Conservation (phyloP, 1,140 invertebrate genomes). For the Zaprionus capensis region DNA sequence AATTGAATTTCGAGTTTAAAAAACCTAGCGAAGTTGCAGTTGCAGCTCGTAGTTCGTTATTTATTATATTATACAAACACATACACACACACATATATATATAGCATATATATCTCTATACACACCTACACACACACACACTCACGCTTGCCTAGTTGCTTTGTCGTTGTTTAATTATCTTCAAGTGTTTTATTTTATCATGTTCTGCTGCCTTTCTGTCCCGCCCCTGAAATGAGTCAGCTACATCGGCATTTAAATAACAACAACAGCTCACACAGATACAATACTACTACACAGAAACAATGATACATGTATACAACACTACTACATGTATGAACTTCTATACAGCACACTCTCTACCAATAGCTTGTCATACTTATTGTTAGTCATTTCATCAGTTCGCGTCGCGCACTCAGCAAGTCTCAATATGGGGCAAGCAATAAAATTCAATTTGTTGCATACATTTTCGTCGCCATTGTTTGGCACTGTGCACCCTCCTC, state of each 20-base stretch:
- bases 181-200: constrained; percentile 59
- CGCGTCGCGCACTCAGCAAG: constrained; percentile 7
- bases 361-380: constrained; percentile 44
- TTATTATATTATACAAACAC: constrained; percentile 17
- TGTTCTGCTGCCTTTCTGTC: constrained; percentile 42
- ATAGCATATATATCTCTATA: not conserved
- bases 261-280: constrained; percentile 20
- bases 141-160: constrained; percentile 50
- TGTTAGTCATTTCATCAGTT: constrained; percentile 69
- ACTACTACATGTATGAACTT: not conserved
- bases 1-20: constrained; percentile 13
- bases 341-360: constrained; percentile 13
- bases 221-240: constrained; percentile 45
- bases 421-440: constrained; percentile 58
- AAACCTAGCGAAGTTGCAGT: constrained; percentile 35
- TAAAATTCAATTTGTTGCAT: constrained; percentile 77
- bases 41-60: constrained; percentile 28
- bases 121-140: constrained; percentile 9
- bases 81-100: constrained; percentile 6
- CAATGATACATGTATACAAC: not conserved
- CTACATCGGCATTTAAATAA: constrained; percentile 40
- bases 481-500: not conserved
- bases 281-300: constrained; percentile 21
- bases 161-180: constrained; percentile 75
- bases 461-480: constrained; percentile 51